Conservation (phyloP, 2,797 vertebrate genomes). For the Tympanoctomys barrerae region DNA sequence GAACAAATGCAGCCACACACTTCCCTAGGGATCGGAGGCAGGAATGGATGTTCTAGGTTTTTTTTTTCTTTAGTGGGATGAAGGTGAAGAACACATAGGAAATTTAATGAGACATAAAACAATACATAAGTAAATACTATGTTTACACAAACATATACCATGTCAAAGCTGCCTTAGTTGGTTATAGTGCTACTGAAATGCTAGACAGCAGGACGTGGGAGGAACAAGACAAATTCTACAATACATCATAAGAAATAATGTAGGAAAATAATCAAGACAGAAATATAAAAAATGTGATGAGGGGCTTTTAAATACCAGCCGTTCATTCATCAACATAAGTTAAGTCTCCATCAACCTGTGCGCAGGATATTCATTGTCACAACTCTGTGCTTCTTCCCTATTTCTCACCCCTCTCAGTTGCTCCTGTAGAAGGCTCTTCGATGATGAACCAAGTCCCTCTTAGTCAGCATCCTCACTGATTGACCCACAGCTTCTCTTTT, state of each 20-base stretch:
- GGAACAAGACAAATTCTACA: background rate
- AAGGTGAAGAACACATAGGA: background rate
- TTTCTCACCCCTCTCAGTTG: background rate
- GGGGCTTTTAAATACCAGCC: background rate
- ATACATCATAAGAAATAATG: background rate
- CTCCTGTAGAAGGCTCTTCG: background rate
- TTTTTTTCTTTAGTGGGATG: background rate
- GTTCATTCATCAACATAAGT: background rate
- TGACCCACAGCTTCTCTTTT: background rate
- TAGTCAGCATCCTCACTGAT: background rate
- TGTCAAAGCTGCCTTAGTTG: background rate
- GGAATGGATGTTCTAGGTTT: no score
- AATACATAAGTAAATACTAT: background rate
- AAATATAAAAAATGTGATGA: background rate
- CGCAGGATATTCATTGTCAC: background rate
- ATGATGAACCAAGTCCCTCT: background rate
- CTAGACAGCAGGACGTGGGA: background rate
- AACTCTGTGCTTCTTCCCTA: background rate
- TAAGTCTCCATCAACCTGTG: background rate
- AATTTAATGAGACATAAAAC: constrained; percentile 13
- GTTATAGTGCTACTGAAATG: background rate
- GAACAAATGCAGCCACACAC: no score
- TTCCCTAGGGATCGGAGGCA: no score
- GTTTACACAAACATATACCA: background rate
- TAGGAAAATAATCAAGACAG: background rate